Percentiles rank a stretch among this genome's conserved stretches.
Conservation (phyloP, 2,888 invertebrate genomes). For the Perizoma affinitatum region DNA sequence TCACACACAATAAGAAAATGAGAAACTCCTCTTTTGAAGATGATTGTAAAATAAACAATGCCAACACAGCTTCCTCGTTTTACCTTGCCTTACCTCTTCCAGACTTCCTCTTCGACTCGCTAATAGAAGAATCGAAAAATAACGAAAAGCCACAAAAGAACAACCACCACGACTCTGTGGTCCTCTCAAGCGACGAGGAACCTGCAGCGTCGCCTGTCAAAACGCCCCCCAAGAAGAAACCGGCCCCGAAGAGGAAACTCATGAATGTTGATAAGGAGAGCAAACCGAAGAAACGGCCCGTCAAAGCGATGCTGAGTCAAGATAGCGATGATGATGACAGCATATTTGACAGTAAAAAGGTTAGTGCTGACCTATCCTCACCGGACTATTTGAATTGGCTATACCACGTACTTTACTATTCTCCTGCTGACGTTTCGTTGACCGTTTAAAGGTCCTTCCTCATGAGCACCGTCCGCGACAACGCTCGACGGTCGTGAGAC, state of each 20-base stretch:
- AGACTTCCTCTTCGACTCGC: conserved; percentile 80
- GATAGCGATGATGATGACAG: conserved; percentile 76
- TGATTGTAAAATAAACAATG: too few species aligned
- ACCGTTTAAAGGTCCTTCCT: too few species aligned
- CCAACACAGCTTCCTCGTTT: neutral
- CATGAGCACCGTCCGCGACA: too few species aligned
- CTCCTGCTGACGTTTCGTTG: too few species aligned
- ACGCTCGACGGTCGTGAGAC: too few species aligned
- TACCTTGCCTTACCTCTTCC: conserved; percentile 23
- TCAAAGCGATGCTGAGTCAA: conserved; percentile 58
- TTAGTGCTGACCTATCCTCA: conserved; percentile 33
- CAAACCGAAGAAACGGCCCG: conserved; percentile 72
- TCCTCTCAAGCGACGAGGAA: conserved; percentile 60
- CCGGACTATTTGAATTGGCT: too few species aligned
- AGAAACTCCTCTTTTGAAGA: too few species aligned
- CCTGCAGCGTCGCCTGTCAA: conserved; percentile 38
- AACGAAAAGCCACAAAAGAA: conserved; percentile 48
- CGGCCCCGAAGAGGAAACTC: conserved; percentile 64
- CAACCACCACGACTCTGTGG: conserved; percentile 39
- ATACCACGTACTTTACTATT: too few species aligned
- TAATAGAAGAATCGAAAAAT: conserved; percentile 77
- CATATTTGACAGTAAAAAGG: conserved; percentile 80
- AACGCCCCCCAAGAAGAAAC: conserved; percentile 66
- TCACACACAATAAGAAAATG: neutral
- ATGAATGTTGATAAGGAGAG: conserved; percentile 55